Conservation (phyloP, 1,140 invertebrate species). For the Pseudomyrmex pallidus region DNA sequence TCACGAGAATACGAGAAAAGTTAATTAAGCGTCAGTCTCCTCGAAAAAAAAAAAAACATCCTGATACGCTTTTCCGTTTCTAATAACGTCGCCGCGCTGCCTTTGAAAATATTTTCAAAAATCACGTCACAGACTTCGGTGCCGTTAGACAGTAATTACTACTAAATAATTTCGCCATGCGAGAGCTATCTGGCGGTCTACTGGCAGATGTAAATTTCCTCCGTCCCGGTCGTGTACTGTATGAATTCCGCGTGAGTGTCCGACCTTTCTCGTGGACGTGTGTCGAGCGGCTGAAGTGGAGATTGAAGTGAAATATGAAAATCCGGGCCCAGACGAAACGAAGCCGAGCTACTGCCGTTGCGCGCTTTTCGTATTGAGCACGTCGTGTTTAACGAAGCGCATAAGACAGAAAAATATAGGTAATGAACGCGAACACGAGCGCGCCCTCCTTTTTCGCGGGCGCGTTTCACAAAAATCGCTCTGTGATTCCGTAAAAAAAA, state of each 20-base stretch:
- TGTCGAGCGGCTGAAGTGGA: slow-evolving; percentile 81
- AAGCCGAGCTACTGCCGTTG: slow-evolving; percentile 33
- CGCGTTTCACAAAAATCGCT: slow-evolving; percentile 59
- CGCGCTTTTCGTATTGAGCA: slow-evolving; percentile 68
- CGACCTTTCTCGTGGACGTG: slow-evolving; percentile 77
- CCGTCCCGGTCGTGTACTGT: slow-evolving; percentile 71
- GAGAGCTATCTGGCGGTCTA: slow-evolving; percentile 66
- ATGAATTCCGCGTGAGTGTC: slow-evolving; percentile 82
- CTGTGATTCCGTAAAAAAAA: slow-evolving; percentile 36
- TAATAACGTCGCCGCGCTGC: slow-evolving; percentile 32
- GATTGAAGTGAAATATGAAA: slow-evolving; percentile 84
- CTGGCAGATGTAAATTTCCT: slow-evolving; percentile 79
- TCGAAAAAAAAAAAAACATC: neutral
- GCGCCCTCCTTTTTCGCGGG: slow-evolving; percentile 13
- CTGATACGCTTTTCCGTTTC: slow-evolving; percentile 10
- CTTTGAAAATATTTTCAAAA: slow-evolving; percentile 54
- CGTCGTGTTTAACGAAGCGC: slow-evolving; percentile 70
- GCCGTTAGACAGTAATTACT: slow-evolving; percentile 77
- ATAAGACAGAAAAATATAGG: slow-evolving; percentile 73
- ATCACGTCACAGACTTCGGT: slow-evolving; percentile 42
- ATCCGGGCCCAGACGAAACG: slow-evolving; percentile 66
- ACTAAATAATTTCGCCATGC: slow-evolving; percentile 78
- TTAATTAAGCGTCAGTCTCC: slow-evolving; percentile 53
- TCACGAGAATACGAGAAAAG: slow-evolving; percentile 30
- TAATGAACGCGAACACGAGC: slow-evolving; percentile 69